These are phyloP conservation scores for Tetropium fuscum DNA, from an alignment of 2,888 invertebrate species.

Conservation along the genomic window DNA sequence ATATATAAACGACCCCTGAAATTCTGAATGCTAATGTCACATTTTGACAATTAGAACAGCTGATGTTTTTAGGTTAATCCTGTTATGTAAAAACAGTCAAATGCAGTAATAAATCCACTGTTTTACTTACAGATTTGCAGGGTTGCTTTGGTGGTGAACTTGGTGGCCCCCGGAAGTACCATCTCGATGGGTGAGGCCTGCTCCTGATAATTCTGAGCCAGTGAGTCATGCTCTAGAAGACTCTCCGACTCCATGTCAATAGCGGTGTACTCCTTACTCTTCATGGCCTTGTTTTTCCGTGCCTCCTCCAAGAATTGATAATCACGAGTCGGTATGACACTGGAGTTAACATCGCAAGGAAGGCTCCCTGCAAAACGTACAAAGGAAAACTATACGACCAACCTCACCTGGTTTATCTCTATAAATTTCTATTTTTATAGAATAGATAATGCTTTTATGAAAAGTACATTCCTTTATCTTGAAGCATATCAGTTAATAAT, in stretches of 20 bases:
- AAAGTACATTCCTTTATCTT: conserved; percentile 6
- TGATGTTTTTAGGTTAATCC: neutral
- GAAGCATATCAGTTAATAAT: conserved; percentile 13
- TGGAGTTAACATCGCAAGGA: conserved; percentile 63
- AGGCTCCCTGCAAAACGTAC: conserved; percentile 57
- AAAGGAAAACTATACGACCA: no score
- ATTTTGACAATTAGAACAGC: conserved; percentile 2
- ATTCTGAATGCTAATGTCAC: no score
- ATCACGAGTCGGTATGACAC: conserved; percentile 50
- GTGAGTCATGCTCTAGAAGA: conserved; percentile 58
- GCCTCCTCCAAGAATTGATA: conserved; percentile 62
- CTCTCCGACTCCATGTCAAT: conserved; percentile 60
- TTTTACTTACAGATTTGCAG: conserved; percentile 56
- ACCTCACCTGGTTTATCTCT: conserved; percentile 5
- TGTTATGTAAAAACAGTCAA: no score
- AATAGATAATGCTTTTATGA: conserved; percentile 14
- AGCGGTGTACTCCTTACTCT: conserved; percentile 52
- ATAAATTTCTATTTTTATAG: neutral
- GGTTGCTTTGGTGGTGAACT: conserved; percentile 55
- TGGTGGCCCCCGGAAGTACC: conserved; percentile 41
- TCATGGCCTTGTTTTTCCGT: conserved; percentile 50
- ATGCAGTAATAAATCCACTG: no score
- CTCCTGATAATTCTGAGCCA: conserved; percentile 55
- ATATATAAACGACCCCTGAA: no score
- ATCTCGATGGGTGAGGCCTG: conserved; percentile 38